Evolutionary conservation across 2,113 vertebrate species (phyloP).

Genomic region (Psilopogon haemacephalus): DNA sequence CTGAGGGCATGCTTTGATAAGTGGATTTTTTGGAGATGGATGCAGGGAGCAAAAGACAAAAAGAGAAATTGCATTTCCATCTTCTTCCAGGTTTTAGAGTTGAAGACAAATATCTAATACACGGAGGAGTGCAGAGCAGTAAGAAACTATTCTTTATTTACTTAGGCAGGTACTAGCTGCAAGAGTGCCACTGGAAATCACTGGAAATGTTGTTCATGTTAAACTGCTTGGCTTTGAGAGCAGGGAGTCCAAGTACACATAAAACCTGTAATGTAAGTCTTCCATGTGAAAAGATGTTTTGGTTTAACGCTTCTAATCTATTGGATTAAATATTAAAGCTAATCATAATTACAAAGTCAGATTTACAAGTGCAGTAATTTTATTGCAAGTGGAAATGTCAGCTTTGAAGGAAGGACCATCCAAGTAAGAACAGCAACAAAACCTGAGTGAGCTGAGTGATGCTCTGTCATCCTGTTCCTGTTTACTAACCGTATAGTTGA

Average conservation of each 20-base stretch:
- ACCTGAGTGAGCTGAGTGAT: background rate
- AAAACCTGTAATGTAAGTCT: background rate
- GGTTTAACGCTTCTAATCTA: background rate
- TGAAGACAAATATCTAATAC: background rate
- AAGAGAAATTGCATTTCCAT: background rate
- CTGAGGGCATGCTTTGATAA: background rate
- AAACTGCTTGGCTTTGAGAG: background rate
- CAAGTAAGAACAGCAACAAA: background rate
- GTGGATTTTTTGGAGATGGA: rapidly evolving
- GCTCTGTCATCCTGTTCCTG: background rate
- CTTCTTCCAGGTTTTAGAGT: background rate
- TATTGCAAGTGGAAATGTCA: background rate
- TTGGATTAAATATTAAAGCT: background rate
- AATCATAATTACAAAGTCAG: background rate
- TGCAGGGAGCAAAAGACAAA: background rate
- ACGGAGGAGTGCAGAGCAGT: background rate
- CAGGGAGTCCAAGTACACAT: background rate
- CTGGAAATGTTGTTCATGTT: background rate
- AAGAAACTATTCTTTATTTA: background rate
- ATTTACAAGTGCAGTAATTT: background rate
- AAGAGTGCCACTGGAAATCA: background rate
- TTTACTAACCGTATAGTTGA: background rate
- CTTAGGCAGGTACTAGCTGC: background rate
- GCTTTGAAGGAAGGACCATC: background rate
- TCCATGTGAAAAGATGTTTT: background rate